phyloP scores from a whole-genome alignment of 2,888 invertebrate genomes.

The Eurytoma californica region DNA sequence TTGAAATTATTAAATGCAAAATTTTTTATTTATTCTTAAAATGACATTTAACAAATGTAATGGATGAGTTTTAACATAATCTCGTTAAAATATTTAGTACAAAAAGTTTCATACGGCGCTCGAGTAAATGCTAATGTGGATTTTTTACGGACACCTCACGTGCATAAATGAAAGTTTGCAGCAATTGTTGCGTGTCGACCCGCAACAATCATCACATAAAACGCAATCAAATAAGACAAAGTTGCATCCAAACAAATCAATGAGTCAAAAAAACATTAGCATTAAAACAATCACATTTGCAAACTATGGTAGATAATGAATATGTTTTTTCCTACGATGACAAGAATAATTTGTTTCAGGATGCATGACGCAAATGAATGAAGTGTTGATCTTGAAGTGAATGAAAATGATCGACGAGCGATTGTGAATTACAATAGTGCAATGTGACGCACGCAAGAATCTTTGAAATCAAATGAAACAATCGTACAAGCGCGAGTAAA shows the following conservation, averaged over 20 bases:
- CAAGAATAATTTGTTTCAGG: slow-evolving; percentile 2
- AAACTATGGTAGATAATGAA: not conserved
- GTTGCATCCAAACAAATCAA: not conserved
- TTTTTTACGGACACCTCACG: no score
- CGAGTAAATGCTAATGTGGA: no score
- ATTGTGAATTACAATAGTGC: not conserved
- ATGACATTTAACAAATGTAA: no score
- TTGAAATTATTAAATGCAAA: no score
- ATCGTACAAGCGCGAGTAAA: not conserved
- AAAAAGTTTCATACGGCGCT: no score
- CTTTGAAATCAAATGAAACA: not conserved
- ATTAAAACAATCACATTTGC: not conserved
- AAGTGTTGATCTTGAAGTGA: not conserved
- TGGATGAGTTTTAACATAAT: no score
- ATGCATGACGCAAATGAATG: slow-evolving; percentile 4
- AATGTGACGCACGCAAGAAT: not conserved
- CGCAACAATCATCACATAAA: no score
- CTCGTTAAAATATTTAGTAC: no score
- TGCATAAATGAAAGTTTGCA: not conserved
- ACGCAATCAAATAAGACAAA: no score
- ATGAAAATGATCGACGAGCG: slow-evolving; percentile 7
- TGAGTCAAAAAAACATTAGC: not conserved
- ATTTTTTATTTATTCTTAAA: no score
- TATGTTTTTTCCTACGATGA: slow-evolving; percentile 7
- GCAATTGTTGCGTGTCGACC: not conserved